Conservation (phyloP, 2,797 vertebrate genomes). For the Labeo calbasu region DNA sequence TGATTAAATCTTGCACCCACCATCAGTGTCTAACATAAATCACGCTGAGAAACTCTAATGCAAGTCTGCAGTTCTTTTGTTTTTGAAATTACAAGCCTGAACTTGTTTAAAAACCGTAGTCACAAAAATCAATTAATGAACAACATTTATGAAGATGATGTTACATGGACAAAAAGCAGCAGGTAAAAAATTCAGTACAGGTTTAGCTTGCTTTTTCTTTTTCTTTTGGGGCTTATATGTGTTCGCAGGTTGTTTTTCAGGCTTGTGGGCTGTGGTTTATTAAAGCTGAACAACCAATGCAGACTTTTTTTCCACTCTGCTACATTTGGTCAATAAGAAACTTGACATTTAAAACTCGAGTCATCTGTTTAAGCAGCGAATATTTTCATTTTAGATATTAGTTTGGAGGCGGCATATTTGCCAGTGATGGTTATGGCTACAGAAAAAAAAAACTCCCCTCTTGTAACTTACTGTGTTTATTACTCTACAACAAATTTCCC, state of each 20-base stretch:
- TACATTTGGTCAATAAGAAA: slow-evolving; percentile 54
- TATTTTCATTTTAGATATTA: slow-evolving; percentile 5
- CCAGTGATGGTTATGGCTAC: background rate
- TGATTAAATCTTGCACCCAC: background rate
- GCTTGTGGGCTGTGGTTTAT: slow-evolving; percentile 58
- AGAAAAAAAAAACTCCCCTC: slow-evolving; percentile 10
- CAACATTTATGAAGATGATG: too few relatives aligned
- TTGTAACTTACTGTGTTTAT: background rate
- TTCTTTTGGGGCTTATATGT: background rate
- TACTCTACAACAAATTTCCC: background rate
- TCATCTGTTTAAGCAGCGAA: background rate
- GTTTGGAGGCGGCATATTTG: background rate
- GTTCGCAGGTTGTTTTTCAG: slow-evolving; percentile 30
- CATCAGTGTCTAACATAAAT: background rate
- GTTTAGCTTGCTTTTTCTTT: background rate
- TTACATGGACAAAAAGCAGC: background rate
- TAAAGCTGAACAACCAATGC: slow-evolving; percentile 47
- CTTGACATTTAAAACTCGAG: slow-evolving; percentile 57
- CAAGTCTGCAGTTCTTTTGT: background rate
- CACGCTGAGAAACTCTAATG: background rate
- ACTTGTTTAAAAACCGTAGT: background rate
- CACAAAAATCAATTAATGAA: background rate
- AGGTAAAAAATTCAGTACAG: background rate
- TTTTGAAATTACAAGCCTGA: background rate
- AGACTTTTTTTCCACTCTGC: slow-evolving; percentile 13